Conservation (phyloP, 2,888 invertebrate species). For the Steinernema scapterisci region DNA sequence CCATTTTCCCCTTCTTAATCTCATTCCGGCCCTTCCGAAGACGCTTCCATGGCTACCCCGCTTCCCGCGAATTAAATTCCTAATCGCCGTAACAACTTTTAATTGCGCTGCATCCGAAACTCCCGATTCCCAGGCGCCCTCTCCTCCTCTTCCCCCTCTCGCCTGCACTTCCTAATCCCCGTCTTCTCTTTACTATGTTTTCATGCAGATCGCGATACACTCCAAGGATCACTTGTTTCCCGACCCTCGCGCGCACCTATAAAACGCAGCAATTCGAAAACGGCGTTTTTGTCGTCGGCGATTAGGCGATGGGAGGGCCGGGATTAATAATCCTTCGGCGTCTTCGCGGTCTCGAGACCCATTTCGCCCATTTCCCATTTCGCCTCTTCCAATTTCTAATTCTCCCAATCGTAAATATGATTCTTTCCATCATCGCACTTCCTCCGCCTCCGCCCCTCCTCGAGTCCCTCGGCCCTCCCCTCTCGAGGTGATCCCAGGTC, state of each 20-base stretch:
- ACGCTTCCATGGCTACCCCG: too few relatives aligned
- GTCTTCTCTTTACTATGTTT: not conserved
- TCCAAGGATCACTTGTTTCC: not conserved
- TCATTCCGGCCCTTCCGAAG: too few relatives aligned
- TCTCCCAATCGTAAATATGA: slow-evolving; percentile 25
- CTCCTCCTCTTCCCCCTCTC: not conserved
- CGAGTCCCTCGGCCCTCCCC: not conserved
- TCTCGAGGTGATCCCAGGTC: too few relatives aligned
- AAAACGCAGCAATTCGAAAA: not conserved
- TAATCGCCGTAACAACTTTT: too few relatives aligned
- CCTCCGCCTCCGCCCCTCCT: not conserved
- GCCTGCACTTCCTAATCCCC: not conserved
- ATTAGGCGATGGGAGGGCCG: too few relatives aligned
- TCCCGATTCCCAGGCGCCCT: not conserved
- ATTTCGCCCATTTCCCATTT: slow-evolving; percentile 11
- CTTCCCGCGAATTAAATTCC: too few relatives aligned
- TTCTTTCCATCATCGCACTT: slow-evolving; percentile 24
- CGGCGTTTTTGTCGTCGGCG: slow-evolving; percentile 7
- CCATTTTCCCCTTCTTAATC: too few relatives aligned
- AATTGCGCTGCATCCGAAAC: too few relatives aligned
- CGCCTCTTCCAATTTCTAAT: slow-evolving; percentile 25
- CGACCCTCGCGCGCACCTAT: not conserved
- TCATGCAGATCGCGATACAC: not conserved
- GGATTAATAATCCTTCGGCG: not conserved
- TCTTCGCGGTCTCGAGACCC: slow-evolving; percentile 5